phyloP scores from a whole-genome alignment of 2,113 vertebrate genomes.

The Vulpes ferrilata region DNA sequence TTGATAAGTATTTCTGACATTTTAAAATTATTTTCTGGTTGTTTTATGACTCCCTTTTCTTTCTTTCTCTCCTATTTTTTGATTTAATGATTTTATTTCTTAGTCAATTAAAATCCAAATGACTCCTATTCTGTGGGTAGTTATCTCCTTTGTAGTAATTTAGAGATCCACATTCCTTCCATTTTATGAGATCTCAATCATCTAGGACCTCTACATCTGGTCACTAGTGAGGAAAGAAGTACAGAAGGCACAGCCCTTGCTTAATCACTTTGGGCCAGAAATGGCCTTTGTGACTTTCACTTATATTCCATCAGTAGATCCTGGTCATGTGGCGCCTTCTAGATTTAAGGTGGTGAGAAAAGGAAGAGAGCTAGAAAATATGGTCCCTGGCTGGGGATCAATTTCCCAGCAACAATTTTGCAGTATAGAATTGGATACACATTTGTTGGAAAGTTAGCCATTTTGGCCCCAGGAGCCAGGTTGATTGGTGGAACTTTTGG shows the following conservation, averaged over 20 bases:
- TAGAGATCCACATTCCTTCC: background rate
- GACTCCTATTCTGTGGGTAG: background rate
- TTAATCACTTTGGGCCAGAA: background rate
- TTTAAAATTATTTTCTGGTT: background rate
- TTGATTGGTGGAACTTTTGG: background rate
- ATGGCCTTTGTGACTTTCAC: rapidly evolving
- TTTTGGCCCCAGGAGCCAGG: background rate
- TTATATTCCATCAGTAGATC: background rate
- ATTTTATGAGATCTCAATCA: background rate
- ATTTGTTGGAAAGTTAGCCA: background rate
- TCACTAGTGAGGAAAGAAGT: background rate
- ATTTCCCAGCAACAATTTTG: background rate
- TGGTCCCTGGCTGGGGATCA: background rate
- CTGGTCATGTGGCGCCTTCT: background rate
- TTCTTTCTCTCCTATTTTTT: background rate
- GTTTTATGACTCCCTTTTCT: background rate
- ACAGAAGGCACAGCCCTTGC: background rate
- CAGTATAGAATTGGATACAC: background rate
- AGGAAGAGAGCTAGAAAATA: rapidly evolving
- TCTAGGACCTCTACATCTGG: background rate
- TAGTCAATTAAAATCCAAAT: background rate
- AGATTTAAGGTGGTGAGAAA: background rate
- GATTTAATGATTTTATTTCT: background rate
- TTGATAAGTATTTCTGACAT: background rate
- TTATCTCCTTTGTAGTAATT: background rate